Conservation (phyloP, 2,113 vertebrate species). For the Mormyrus lacerda region DNA sequence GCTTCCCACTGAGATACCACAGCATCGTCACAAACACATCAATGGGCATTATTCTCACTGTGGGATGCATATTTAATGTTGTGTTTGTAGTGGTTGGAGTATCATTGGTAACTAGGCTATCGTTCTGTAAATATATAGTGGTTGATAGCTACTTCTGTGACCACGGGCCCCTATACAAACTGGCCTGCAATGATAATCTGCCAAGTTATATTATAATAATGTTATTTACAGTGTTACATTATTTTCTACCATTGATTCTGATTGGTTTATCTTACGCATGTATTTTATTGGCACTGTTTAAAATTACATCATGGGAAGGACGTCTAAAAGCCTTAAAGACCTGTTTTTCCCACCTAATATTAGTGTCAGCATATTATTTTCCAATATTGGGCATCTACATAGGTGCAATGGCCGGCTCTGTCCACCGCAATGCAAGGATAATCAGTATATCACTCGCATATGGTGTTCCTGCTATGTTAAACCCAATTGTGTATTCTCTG, state of each 20-base stretch:
- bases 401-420: background rate
- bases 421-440: constrained; percentile 19
- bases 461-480: background rate
- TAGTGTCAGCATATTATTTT: constrained; percentile 15
- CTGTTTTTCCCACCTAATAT: background rate
- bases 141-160: background rate
- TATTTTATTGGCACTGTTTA: constrained; percentile 34
- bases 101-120: constrained; percentile 17
- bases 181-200: background rate
- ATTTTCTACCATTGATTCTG: constrained; percentile 34
- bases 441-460: background rate
- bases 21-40: constrained; percentile 6
- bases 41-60: background rate
- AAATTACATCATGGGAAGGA: constrained; percentile 29
- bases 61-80: background rate
- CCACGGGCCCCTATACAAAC: background rate
- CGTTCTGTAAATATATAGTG: background rate
- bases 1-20: constrained; percentile 45
- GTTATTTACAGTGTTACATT: constrained; percentile 9
- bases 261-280: constrained; percentile 35
- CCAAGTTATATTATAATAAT: constrained; percentile 36
- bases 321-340: background rate
- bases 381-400: constrained; percentile 17
- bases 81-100: constrained; percentile 22
- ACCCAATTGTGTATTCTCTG: background rate